Conservation (phyloP, 2,113 vertebrate species). For the Spea bombifrons region DNA sequence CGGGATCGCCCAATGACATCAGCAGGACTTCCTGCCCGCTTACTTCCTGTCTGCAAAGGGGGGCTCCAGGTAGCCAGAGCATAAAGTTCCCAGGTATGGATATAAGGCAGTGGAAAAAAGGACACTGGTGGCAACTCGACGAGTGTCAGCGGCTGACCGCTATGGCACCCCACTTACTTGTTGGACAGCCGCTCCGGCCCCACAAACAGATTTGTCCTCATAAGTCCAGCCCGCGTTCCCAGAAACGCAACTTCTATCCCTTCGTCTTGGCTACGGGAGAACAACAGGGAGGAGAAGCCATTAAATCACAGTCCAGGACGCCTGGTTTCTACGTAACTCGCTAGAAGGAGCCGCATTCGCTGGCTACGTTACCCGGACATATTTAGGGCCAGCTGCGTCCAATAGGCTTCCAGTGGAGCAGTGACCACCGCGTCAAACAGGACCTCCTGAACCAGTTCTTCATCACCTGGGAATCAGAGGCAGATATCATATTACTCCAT, state of each 20-base stretch:
- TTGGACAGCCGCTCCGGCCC: conserved; percentile 80
- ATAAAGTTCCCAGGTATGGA: no score
- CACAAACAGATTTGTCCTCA: conserved; percentile 74
- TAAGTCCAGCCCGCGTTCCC: conserved; percentile 87
- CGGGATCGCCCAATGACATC: no score
- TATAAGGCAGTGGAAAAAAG: no score
- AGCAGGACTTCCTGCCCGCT: no score
- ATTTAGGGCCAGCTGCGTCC: conserved; percentile 86
- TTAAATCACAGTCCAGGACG: not conserved
- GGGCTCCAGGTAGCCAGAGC: no score
- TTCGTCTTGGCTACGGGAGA: conserved; percentile 64
- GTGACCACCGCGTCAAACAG: conserved; percentile 92
- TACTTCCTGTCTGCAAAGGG: no score
- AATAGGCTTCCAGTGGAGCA: conserved; percentile 94
- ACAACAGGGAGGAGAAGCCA: conserved; percentile 12
- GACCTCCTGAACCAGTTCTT: conserved; percentile 79
- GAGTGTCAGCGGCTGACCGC: no score
- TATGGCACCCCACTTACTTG: conserved; percentile 77
- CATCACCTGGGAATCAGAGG: conserved; percentile 70
- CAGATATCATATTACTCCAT: not conserved
- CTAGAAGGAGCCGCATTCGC: not conserved
- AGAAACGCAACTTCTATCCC: conserved; percentile 83
- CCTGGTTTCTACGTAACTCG: not conserved
- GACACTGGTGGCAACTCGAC: no score
- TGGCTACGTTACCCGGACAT: conserved; percentile 68